Base-by-base conservation (phyloP, 2,888 invertebrate species). In the Adelphocoris suturalis region DNA sequence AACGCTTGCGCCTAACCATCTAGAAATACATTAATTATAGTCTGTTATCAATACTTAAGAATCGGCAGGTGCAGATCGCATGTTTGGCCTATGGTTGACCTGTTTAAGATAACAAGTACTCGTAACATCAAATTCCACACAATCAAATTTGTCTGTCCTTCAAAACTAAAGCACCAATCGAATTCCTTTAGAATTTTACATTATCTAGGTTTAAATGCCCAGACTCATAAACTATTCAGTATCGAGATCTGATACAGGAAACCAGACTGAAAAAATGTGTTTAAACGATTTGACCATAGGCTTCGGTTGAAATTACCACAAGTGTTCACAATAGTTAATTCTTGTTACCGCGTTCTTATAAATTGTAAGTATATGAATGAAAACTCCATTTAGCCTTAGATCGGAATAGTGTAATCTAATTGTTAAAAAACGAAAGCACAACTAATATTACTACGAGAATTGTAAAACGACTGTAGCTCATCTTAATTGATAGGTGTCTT, bases 11-110 rank as follows among this genome's bases (percentile, higher is more conserved):
- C 90, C 86, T 19, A 90, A 57, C 27, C 89, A 90, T 89, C 75
- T 90, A 90, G 87, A 91, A 85, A 90, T 90, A 84, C 90, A 91
- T 88, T 90, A 90, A 78, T 61, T 37, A 46, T 87, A 46, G 37
- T 75, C 48, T 46, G 76, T 76, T 87, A 46, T 37, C 37, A 52
- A 85, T 19, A 85, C 55, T 85, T 28, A 52, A 88, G 80, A 89
- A 82, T 68, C 90, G 91, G 91, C 91, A 91, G 91, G 90, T 91
- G 91, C 91, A 91, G 91, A 91, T 91, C 85, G 82, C 86, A 82
- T 82, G 78, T 81, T 90, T 28, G 89, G 89, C 91, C 91, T 88
- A 61, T 91, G 91, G 91, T 91, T 86, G 88, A 91, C 75, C 80
- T 81, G 90, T 88, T 91, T 91, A 91, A 90, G 89, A 23, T 48